These are phyloP conservation scores for Megaustenia siamemsis DNA, from an alignment of 2,888 invertebrate species.

Conservation along the genomic window DNA sequence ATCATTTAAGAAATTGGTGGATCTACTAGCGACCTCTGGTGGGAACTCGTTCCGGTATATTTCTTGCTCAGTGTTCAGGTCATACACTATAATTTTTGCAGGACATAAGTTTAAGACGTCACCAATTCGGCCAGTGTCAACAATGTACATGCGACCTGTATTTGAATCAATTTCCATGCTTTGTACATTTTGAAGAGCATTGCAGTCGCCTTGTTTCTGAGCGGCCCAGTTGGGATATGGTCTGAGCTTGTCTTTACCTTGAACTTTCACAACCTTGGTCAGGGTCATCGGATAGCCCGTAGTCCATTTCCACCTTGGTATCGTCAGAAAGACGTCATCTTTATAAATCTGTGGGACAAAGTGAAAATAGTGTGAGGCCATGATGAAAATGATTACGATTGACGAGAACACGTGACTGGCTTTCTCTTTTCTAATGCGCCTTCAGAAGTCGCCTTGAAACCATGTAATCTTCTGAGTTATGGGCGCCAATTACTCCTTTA, in stretches of 20 bases:
- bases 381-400: no score
- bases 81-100: constrained; percentile 70
- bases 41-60: constrained; percentile 65
- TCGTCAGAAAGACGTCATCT: constrained; percentile 65
- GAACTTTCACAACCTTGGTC: constrained; percentile 56
- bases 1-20: constrained; percentile 69
- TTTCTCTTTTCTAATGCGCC: no score
- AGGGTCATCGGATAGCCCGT: constrained; percentile 55
- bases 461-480: no score
- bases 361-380: no score
- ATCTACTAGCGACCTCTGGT: constrained; percentile 61
- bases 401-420: no score
- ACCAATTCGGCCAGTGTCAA: constrained; percentile 65
- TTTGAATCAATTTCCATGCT: constrained; percentile 73
- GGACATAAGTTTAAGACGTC: constrained; percentile 62
- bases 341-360: constrained; percentile 58
- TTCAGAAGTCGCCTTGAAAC: no score
- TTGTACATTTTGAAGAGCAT: constrained; percentile 69
- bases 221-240: constrained; percentile 69
- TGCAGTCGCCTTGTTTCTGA: constrained; percentile 68
- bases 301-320: constrained; percentile 64
- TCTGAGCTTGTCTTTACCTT: constrained; percentile 55
- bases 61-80: constrained; percentile 60
- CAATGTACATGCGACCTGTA: constrained; percentile 69
- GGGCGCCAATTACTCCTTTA: no score